A percentile compares a stretch with the other conserved stretches of the same genome.
Conservation (phyloP, 2,888 invertebrate genomes). For the Leptopilina syphax region DNA sequence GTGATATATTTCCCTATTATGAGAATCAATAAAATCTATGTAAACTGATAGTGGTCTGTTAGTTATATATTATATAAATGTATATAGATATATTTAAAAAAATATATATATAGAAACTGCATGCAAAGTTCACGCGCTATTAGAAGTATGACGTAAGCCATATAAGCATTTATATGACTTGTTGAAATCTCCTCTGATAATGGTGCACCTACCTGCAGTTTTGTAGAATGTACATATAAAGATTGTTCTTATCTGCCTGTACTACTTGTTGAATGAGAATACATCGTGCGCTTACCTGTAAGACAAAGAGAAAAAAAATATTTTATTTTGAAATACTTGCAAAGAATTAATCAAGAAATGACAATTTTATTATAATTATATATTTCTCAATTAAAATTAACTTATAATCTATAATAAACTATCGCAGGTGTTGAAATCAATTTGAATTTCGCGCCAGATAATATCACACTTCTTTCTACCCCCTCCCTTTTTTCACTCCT, state of each 20-base stretch:
- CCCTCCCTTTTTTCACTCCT: too few species aligned
- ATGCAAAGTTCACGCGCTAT: slow-evolving; percentile 31
- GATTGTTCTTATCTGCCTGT: background rate
- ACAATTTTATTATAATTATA: background rate
- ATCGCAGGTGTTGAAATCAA: too few species aligned
- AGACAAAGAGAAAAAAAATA: background rate
- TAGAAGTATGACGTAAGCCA: slow-evolving; percentile 16
- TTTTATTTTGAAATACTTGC: background rate
- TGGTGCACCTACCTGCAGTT: slow-evolving; percentile 13
- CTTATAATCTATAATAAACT: too few species aligned
- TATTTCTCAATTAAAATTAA: too few species aligned
- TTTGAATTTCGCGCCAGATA: too few species aligned
- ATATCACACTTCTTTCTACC: too few species aligned
- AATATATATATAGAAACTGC: background rate
- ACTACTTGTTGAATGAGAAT: slow-evolving; percentile 14
- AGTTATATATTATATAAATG: background rate
- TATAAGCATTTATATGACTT: slow-evolving; percentile 18
- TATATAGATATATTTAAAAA: background rate
- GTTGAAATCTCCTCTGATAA: slow-evolving; percentile 25
- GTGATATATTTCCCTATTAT: background rate
- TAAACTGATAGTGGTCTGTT: slow-evolving; percentile 4
- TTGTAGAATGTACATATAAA: slow-evolving; percentile 11
- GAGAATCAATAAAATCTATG: background rate
- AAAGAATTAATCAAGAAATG: background rate
- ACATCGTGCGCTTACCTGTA: background rate